phyloP scores from a whole-genome alignment of 2,888 invertebrate species.

The Eumacrocentrus americanus region DNA sequence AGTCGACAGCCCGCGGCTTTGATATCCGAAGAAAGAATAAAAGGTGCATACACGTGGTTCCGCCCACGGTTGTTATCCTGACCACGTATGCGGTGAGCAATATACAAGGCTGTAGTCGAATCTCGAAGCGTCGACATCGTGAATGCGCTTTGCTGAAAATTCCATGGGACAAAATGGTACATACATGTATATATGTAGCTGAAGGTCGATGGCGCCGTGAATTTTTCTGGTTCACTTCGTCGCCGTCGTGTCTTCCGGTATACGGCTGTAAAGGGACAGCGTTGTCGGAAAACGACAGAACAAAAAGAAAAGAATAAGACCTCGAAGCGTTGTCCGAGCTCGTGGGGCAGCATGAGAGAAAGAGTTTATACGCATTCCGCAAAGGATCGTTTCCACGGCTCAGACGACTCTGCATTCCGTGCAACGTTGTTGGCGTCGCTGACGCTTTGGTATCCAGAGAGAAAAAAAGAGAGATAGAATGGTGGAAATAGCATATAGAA shows the following conservation, averaged over 20 bases:
- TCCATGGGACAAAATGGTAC: neutral
- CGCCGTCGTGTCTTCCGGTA: too few species aligned
- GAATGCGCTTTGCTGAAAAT: constrained; percentile 24
- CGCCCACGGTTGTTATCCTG: constrained; percentile 19
- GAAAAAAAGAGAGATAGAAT: neutral
- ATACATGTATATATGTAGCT: too few species aligned
- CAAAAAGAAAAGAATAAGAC: too few species aligned
- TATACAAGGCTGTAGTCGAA: constrained; percentile 20
- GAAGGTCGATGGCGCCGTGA: too few species aligned
- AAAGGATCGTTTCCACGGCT: constrained; percentile 24
- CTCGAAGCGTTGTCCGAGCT: too few species aligned
- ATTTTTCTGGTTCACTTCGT: too few species aligned
- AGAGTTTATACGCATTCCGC: constrained; percentile 33
- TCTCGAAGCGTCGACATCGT: constrained; percentile 26
- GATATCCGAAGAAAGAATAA: neutral
- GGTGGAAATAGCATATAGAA: neutral
- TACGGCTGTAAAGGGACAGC: too few species aligned
- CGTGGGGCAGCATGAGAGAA: too few species aligned
- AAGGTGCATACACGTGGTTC: neutral
- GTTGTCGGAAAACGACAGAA: too few species aligned
- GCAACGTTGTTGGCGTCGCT: constrained; percentile 23
- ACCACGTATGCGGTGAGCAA: constrained; percentile 26
- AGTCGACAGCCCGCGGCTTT: constrained; percentile 5
- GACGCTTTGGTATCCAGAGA: constrained; percentile 18
- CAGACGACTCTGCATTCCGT: constrained; percentile 26